Percentiles rank a stretch among this genome's conserved stretches.
Evolutionary conservation across 2,888 invertebrate species (phyloP).

Genomic region (Pachycephus smyrnensis): DNA sequence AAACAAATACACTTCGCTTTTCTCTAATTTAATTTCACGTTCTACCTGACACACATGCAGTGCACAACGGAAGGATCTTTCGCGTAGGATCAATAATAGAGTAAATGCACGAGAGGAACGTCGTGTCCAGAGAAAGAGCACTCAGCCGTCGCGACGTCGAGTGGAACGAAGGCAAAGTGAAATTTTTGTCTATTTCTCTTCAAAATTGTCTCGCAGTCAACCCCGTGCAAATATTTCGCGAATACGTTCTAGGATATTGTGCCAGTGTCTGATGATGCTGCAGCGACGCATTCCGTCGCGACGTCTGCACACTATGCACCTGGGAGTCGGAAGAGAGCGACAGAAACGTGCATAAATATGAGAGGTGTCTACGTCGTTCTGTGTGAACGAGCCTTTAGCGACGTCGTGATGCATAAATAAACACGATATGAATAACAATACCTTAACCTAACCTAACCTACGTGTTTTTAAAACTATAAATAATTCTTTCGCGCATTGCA

Average conservation of each 20-base stretch:
- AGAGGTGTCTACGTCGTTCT: background rate
- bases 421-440: background rate
- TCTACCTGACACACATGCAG: background rate
- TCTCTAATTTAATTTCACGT: background rate
- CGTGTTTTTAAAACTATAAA: fast-evolving
- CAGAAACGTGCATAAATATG: background rate
- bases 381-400: background rate
- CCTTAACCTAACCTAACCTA: background rate
- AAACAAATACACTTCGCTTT: background rate
- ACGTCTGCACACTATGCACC: background rate
- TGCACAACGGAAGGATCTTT: background rate
- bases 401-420: background rate
- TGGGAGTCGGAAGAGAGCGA: background rate
- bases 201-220: background rate
- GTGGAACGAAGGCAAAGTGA: no score
- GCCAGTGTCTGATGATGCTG: background rate
- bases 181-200: no score
- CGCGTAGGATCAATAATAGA: background rate
- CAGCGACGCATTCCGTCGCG: background rate
- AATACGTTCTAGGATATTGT: background rate
- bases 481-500: background rate
- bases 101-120: no score
- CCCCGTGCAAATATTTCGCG: background rate
- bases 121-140: no score
- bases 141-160: no score